phyloP scores from a whole-genome alignment of 37 sponge, comb jelly and placozoan genomes.

The Trichoplax adhaerens region DNA sequence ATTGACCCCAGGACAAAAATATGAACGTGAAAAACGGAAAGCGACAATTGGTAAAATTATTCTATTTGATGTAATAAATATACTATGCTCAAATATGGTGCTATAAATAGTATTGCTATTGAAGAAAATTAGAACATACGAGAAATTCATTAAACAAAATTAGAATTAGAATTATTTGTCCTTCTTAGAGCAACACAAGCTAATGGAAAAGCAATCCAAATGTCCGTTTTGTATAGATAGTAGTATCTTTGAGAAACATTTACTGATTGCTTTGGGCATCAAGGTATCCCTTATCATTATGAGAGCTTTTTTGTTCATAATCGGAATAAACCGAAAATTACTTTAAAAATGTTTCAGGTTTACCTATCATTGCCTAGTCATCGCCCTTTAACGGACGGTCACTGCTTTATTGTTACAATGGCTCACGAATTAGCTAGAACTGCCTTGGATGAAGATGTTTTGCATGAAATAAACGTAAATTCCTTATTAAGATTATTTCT shows the following conservation, averaged over 20 bases:
- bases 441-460: slow-evolving; percentile 71
- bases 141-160: too few relatives aligned
- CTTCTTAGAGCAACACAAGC: too few relatives aligned
- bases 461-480: slow-evolving; percentile 30
- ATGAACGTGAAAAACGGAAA: slow-evolving; percentile 6
- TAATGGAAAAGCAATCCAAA: not conserved
- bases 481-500: not conserved
- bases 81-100: too few relatives aligned
- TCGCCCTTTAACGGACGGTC: slow-evolving; percentile 56
- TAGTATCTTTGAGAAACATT: slow-evolving; percentile 28
- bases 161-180: too few relatives aligned
- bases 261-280: slow-evolving; percentile 56
- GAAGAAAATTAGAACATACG: too few relatives aligned
- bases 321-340: not conserved
- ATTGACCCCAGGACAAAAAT: slow-evolving; percentile 15
- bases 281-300: not conserved
- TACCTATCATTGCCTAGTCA: slow-evolving; percentile 55
- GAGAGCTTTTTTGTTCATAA: not conserved
- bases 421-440: slow-evolving; percentile 38
- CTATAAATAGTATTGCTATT: too few relatives aligned
- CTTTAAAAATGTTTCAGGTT: not conserved
- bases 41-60: slow-evolving; percentile 5
- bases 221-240: slow-evolving; percentile 47
- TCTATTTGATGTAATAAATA: too few relatives aligned
- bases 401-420: slow-evolving; percentile 56